A percentile compares a stretch with the other conserved stretches of the same genome.
Conservation (phyloP, 2,888 invertebrate genomes). For the Linhomoeus sp. region DNA sequence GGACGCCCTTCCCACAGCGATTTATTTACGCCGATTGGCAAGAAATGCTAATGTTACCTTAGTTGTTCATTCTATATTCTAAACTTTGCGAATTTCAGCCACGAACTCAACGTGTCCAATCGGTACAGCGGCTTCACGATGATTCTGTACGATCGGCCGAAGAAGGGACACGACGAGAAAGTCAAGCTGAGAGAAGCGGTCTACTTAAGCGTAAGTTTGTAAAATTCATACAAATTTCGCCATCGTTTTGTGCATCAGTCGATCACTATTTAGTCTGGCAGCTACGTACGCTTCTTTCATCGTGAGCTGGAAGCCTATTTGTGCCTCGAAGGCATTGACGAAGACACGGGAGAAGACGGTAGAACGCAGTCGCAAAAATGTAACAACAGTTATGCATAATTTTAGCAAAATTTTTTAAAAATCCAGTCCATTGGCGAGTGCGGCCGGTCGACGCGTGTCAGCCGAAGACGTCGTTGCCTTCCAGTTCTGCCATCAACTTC, state of each 20-base stretch:
- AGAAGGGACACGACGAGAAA: too few relatives aligned
- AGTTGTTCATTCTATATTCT: too few relatives aligned
- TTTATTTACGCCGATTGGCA: background rate
- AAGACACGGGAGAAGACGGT: background rate
- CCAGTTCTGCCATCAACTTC: conserved; percentile 29
- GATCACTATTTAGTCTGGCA: conserved; percentile 17
- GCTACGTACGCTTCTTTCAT: conserved; percentile 26
- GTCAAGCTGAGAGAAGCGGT: too few relatives aligned
- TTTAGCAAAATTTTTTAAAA: too few relatives aligned
- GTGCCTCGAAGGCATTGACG: conserved; percentile 20
- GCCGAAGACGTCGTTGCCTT: conserved; percentile 27
- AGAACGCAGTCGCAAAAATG: too few relatives aligned
- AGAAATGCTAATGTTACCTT: too few relatives aligned
- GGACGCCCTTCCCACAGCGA: background rate
- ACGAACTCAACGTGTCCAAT: conserved; percentile 28
- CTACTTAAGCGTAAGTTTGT: too few relatives aligned
- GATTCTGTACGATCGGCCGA: background rate
- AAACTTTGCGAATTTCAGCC: too few relatives aligned
- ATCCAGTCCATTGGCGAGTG: conserved; percentile 26
- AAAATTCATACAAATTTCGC: too few relatives aligned
- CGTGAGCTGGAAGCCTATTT: conserved; percentile 29
- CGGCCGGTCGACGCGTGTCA: conserved; percentile 24
- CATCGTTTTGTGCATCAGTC: too few relatives aligned
- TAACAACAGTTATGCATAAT: too few relatives aligned
- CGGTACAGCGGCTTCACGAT: conserved; percentile 28